Evolutionary conservation across 2,113 vertebrate genomes (phyloP), one percentile per base, ranked within the genome.

Genomic region (Cichladusa arquata): DNA sequence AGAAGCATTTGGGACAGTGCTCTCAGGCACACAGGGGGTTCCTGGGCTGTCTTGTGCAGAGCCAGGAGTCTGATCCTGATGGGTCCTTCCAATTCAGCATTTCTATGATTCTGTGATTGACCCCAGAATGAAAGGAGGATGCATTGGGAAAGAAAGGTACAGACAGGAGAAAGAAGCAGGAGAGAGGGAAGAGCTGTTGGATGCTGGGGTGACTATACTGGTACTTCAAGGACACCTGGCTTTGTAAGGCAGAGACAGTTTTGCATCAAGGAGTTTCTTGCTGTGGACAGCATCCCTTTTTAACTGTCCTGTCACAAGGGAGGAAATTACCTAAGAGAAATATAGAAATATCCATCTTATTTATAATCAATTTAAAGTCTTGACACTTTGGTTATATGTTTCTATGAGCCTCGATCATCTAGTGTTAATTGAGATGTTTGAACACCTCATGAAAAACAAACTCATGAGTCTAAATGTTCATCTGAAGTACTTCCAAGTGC

Each of bases 111-210:
- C 45, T n/a, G 20, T n/a, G 48, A 2, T 6, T 54, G 26, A 12
- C 26, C 19, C 9, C 1, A 4, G 13, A 69, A 69, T 34, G 28
- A 53, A 69, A 51, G 58, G 4, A 1, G 2, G 24, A 3, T 0
- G 0, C 19, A 38, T 48, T 71, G 14, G 11, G 40, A 82, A 71
- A 11, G 12, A 22, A 64, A 83, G 4, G 5, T 20, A 64, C 28
- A 8, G 2, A 0, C 12, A 56, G 12, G 8, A 24, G 31, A 69
- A 86, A 48, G 38, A 31, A 50, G 7, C 6, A 47, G 22, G 38
- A 61, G 18, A 76, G 15, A 53, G 7, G 11, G 6, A n/a, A 45
- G 47, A 83, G 45, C 14, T 88, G 7, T 73, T 65, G 45, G 17
- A 72, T 14, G 2, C 34, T 83, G 14, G 14, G 8, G 8, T 61